Evolutionary conservation across 2,888 invertebrate genomes (phyloP).

Genomic region (Cylloceria caligata): DNA sequence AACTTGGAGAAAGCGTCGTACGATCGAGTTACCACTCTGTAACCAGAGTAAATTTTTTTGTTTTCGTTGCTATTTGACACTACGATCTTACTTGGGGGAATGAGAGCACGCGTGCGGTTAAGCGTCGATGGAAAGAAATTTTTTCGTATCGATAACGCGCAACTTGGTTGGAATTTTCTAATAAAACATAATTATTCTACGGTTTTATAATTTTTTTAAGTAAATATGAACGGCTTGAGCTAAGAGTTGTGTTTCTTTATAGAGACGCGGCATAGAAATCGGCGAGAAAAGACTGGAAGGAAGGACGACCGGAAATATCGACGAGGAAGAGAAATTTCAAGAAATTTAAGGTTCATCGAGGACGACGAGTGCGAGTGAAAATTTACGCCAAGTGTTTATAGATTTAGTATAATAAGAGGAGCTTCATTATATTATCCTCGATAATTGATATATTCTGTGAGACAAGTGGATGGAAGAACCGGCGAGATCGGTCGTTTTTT

Average conservation of each 20-base stretch:
- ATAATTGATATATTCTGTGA: conserved; percentile 16
- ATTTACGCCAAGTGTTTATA: conserved; percentile 42
- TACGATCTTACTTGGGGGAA: neutral
- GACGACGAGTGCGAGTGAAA: conserved; percentile 52
- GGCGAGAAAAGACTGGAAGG: conserved; percentile 56
- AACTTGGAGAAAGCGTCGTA: conserved; percentile 64
- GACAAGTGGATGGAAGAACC: conserved; percentile 63
- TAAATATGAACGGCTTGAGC: no score
- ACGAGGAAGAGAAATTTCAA: conserved; percentile 23
- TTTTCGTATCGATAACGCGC: neutral
- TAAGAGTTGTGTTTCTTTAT: conserved; percentile 10
- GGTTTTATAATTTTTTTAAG: neutral
- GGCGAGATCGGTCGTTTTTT: conserved; percentile 49
- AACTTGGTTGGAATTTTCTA: neutral
- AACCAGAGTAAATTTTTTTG: conserved; percentile 16
- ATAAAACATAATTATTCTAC: neutral
- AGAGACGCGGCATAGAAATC: conserved; percentile 59
- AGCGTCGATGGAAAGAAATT: neutral
- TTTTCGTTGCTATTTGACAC: conserved; percentile 26
- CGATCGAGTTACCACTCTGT: conserved; percentile 36
- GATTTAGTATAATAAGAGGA: conserved; percentile 16
- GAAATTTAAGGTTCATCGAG: conserved; percentile 22
- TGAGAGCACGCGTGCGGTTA: conserved; percentile 42
- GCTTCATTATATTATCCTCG: conserved; percentile 2
- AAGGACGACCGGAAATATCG: conserved; percentile 42